Conservation (phyloP, 2,888 invertebrate genomes). For the Sthenelais limicola region DNA sequence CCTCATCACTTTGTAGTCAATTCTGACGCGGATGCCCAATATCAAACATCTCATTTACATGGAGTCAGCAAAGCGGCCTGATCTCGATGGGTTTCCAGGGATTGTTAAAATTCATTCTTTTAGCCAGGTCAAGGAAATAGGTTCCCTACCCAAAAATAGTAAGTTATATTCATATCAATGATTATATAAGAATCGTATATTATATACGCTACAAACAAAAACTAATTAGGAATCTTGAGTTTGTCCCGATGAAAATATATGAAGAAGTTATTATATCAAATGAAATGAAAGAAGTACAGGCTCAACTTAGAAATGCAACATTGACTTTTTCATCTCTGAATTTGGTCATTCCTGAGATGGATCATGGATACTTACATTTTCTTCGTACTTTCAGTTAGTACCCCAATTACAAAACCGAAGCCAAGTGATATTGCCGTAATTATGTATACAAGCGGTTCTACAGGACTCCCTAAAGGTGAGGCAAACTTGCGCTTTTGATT, state of each 20-base stretch:
- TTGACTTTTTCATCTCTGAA: too few species aligned
- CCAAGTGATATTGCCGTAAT: conserved; percentile 91
- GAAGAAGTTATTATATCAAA: too few species aligned
- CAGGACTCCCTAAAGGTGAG: conserved; percentile 93
- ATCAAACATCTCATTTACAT: conserved; percentile 78
- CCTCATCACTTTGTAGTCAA: conserved; percentile 44
- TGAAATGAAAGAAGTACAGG: too few species aligned
- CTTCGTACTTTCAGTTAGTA: conserved; percentile 53
- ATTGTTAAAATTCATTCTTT: conserved; percentile 84
- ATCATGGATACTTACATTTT: too few species aligned
- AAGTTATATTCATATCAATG: conserved; percentile 50
- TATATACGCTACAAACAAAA: too few species aligned
- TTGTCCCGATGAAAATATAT: too few species aligned
- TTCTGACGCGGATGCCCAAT: conserved; percentile 81
- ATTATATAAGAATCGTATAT: too few species aligned
- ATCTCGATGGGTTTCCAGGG: conserved; percentile 85
- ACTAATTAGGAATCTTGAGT: too few species aligned
- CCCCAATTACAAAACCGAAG: conserved; percentile 69
- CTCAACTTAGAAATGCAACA: too few species aligned
- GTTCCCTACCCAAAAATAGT: conserved; percentile 70
- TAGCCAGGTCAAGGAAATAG: conserved; percentile 79
- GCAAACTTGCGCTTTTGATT: background rate
- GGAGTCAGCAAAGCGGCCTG: conserved; percentile 70
- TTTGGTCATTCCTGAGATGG: too few species aligned
- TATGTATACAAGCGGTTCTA: conserved; percentile 99